Evolutionary conservation across 2,113 vertebrate species (phyloP).

Genomic region (Pteronura brasiliensis): DNA sequence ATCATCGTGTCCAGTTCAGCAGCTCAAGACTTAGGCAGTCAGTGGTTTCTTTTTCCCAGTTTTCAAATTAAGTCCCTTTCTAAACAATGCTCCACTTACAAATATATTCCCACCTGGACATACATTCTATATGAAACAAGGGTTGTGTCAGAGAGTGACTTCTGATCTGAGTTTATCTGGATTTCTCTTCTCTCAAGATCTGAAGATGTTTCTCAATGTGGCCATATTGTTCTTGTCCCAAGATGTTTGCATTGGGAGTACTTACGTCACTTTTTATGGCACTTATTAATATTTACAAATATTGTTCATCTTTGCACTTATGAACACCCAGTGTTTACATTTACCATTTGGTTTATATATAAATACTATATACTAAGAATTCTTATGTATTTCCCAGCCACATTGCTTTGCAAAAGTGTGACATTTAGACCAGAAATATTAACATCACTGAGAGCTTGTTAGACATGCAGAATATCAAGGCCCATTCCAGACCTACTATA

Average conservation of each 20-base stretch:
- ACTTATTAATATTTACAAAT: not conserved
- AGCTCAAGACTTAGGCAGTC: not conserved
- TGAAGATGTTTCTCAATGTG: not conserved
- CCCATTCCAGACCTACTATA: not conserved
- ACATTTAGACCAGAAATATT: not conserved
- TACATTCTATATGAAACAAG: not conserved
- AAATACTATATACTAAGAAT: not conserved
- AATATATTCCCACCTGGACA: not conserved
- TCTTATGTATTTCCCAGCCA: not conserved
- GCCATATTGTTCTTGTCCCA: not conserved
- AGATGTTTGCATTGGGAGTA: not conserved
- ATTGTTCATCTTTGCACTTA: not conserved
- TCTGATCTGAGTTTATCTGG: not conserved
- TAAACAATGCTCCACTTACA: not conserved
- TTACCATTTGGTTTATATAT: not conserved
- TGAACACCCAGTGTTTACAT: not conserved
- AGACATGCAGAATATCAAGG: not conserved
- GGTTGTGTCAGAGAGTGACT: not conserved
- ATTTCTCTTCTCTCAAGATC: not conserved
- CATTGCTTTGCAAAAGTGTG: not conserved
- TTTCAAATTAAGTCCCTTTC: not conserved
- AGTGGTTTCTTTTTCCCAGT: not conserved
- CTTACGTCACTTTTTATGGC: not conserved
- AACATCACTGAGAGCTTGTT: not conserved
- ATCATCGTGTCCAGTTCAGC: not conserved